Percentiles rank a stretch among this genome's conserved stretches.
Evolutionary conservation across 2,888 invertebrate genomes (phyloP).

Genomic region (Trilocha varians): DNA sequence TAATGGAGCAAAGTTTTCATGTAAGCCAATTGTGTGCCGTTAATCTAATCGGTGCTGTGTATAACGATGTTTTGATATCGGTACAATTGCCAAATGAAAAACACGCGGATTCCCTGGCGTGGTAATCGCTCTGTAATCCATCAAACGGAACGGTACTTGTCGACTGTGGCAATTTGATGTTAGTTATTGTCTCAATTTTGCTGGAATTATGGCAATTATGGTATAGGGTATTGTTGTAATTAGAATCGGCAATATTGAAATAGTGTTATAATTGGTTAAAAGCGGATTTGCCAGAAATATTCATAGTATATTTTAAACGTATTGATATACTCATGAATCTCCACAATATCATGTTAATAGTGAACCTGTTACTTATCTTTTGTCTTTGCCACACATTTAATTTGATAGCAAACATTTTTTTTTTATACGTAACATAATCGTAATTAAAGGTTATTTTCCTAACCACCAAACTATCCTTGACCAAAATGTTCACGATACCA

Average conservation of each 20-base stretch:
- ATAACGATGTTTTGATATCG: slow-evolving; percentile 60
- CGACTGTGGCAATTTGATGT: slow-evolving; percentile 32
- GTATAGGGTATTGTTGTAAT: too few relatives aligned
- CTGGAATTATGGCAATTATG: too few relatives aligned
- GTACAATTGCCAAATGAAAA: slow-evolving; percentile 69
- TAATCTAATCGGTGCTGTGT: slow-evolving; percentile 68
- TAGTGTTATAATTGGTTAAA: too few relatives aligned
- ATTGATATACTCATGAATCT: too few relatives aligned
- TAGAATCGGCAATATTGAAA: too few relatives aligned
- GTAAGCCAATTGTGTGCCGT: slow-evolving; percentile 63
- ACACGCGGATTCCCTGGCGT: slow-evolving; percentile 65
- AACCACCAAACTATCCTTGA: slow-evolving; percentile 51
- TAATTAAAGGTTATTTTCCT: not conserved
- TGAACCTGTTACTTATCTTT: too few relatives aligned
- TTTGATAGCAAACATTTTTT: too few relatives aligned
- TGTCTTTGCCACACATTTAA: too few relatives aligned
- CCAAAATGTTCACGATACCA: slow-evolving; percentile 60
- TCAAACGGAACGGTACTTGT: slow-evolving; percentile 53
- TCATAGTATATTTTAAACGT: too few relatives aligned
- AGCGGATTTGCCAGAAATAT: too few relatives aligned
- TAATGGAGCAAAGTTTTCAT: slow-evolving; percentile 58
- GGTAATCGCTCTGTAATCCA: slow-evolving; percentile 65
- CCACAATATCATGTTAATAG: too few relatives aligned
- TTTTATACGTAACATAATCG: too few relatives aligned
- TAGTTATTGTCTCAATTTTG: slow-evolving; percentile 57